Evolutionary conservation across 2,797 vertebrate species (phyloP), one percentile per base, ranked within the genome.

Genomic region (Neolamprologus multifasciatus): DNA sequence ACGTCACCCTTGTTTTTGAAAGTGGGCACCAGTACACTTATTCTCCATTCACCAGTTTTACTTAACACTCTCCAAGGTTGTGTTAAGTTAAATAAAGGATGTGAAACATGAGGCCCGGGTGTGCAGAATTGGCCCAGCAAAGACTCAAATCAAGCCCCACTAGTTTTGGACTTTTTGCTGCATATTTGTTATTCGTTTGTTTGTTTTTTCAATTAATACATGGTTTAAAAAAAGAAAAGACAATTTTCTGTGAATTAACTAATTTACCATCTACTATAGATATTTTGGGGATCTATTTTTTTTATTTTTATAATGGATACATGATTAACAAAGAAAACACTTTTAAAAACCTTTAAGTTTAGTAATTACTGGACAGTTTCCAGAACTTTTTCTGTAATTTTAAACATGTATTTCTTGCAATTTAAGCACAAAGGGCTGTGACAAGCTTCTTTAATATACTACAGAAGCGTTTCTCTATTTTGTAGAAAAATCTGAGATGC

Each of bases 161-260:
- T n/a, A 36, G 17, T 62, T 62, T 62, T 62, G 57, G 8, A 1
- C 17, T 36, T 62, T 36, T 36, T 57, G 2, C 54, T 26, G 23
- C 23, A 55, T 14, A 62, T 33, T 36, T 33, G 16, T 31, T 57
- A 1, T 9, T 57, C 59, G 16, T 4, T 59, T 62, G 6, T 11
- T 59, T 59, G 0, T 62, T 62, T 62, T n/a, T 62, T 0, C 59
- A 62, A 0, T 19, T 11, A 11, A 62, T 0, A 62, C 59, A 36
- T 36, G 17, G 31, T 36, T 57, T 57, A 0, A 59, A 36, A 62
- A 62, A 62, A 33, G 3, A 33, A 33, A 62, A 19, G 4, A 62
- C 0, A 19, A 0, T 62, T 62, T 62, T 36, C 57, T 62, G 1
- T 36, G 29, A 36, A 62, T 62, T 62, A 62, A 62, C 9, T 10